Conservation (phyloP, 2,888 invertebrate genomes). For the Drymonia ruficornis region DNA sequence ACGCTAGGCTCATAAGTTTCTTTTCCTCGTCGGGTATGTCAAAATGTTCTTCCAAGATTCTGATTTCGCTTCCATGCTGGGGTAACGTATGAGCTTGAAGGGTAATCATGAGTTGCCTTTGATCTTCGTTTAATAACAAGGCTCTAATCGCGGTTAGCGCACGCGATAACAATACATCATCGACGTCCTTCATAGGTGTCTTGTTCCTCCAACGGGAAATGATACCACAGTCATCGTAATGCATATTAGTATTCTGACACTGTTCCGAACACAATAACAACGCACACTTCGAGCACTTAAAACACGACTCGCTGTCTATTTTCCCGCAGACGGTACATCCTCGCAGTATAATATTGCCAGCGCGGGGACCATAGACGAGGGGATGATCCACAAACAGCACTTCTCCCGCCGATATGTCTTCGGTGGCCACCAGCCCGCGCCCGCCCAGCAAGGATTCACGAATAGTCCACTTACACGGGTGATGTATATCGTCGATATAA, state of each 20-base stretch:
- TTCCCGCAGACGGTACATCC: conserved; percentile 88
- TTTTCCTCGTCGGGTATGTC: conserved; percentile 83
- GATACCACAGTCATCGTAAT: conserved; percentile 87
- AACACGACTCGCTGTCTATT: conserved; percentile 63
- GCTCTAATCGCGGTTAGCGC: conserved; percentile 71
- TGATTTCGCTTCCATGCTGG: conserved; percentile 85
- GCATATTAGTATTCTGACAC: conserved; percentile 85
- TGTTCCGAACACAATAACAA: conserved; percentile 87
- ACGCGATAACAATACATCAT: conserved; percentile 63
- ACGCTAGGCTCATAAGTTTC: conserved; percentile 83
- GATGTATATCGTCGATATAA: conserved; percentile 49
- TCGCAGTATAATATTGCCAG: conserved; percentile 79
- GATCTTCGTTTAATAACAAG: conserved; percentile 68
- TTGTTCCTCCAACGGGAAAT: conserved; percentile 85
- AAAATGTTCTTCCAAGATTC: conserved; percentile 76
- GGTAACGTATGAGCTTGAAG: conserved; percentile 82
- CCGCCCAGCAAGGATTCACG: conserved; percentile 86
- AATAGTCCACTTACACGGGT: conserved; percentile 84
- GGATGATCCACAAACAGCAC: conserved; percentile 89
- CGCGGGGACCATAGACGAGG: conserved; percentile 88
- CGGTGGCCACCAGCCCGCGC: conserved; percentile 88
- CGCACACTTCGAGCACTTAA: conserved; percentile 87
- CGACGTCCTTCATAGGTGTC: conserved; percentile 68
- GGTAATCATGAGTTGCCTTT: conserved; percentile 77
- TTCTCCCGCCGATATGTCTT: conserved; percentile 88